Base-by-base conservation (phyloP, 2,888 invertebrate species). In the Tenthredo notha region DNA sequence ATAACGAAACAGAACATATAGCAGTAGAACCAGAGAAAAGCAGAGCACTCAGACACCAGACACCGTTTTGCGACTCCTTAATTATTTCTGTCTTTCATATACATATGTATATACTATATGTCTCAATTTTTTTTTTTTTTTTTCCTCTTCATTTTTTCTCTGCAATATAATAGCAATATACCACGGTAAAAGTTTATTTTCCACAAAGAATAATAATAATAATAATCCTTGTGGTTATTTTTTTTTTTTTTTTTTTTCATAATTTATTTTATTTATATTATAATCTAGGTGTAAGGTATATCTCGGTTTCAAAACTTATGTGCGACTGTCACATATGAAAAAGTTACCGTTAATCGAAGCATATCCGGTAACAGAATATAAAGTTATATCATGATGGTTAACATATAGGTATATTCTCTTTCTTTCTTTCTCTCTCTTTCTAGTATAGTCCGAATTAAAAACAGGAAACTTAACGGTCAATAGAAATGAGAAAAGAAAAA, bases 351-450 rank as follows among this genome's bases (percentile, higher is more conserved):
- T 74, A 74, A 74, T 74, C 40, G 21, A 37, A 74, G 21, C 43
- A 74, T 74, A 74, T 74, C 72, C 72, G 72, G 72, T 74, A 74
- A n/a, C 37, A 9, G 40, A 40, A 74, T 29, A 74, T 18, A 43
- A 18, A 74, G 43, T 74, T 74, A 74, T 74, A 25, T 74, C 40
- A 74, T 43, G 43, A 25, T 74, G 43, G 40, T 43, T 43, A 70
- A 40, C 29, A 21, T 25, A n/a, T 43, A 15, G n/a, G 10, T 70
- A 6, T 40, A 7, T 40, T 1, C 40, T 54, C 54, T 77, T 33
- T 50, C 29, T 77, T 33, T 18, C 77, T 33, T 18, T 54, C 10
- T 77, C 15, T 33, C 25, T 77, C 7, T 29, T 15, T 9, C n/a
- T 77, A 29, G 10, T 9, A 15, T 47, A 47, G 70, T n/a, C 15